A percentile compares a stretch with the other conserved stretches of the same genome.
phyloP scores from a whole-genome alignment of 2,113 vertebrate species.

The Stegostoma tigrinum region DNA sequence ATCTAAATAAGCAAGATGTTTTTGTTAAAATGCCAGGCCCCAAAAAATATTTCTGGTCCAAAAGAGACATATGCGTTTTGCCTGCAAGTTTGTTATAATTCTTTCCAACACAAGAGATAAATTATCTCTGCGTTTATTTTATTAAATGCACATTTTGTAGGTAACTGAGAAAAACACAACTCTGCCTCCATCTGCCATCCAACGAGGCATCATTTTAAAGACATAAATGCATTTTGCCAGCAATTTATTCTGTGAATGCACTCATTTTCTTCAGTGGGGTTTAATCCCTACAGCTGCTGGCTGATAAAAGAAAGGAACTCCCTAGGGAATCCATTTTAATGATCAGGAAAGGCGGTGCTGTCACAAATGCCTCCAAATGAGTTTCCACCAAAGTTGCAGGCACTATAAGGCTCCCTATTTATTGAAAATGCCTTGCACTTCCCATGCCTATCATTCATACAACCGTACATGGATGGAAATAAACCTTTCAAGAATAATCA shows the following conservation, averaged over 20 bases:
- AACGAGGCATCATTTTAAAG: not conserved
- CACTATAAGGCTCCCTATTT: too few relatives aligned
- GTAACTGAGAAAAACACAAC: not conserved
- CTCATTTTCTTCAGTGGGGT: not conserved
- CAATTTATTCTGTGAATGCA: not conserved
- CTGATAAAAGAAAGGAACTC: not conserved
- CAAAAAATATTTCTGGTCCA: not conserved
- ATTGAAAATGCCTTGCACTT: not conserved
- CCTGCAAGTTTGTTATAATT: not conserved
- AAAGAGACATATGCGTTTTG: not conserved
- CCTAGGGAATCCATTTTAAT: conserved; percentile 4
- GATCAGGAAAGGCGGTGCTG: not conserved
- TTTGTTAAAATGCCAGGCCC: not conserved
- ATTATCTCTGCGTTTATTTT: not conserved
- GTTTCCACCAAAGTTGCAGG: not conserved
- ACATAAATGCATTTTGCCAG: not conserved
- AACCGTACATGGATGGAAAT: not conserved
- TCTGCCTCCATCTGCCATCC: not conserved
- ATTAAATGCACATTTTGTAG: not conserved
- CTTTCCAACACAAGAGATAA: not conserved
- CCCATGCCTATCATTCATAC: too few relatives aligned
- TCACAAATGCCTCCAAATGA: not conserved
- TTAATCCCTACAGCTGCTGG: conserved; percentile 11
- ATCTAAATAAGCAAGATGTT: not conserved
- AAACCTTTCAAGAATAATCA: conserved; percentile 13